Conservation (phyloP, 1,140 invertebrate genomes). For the Oedothorax gibbosus region DNA sequence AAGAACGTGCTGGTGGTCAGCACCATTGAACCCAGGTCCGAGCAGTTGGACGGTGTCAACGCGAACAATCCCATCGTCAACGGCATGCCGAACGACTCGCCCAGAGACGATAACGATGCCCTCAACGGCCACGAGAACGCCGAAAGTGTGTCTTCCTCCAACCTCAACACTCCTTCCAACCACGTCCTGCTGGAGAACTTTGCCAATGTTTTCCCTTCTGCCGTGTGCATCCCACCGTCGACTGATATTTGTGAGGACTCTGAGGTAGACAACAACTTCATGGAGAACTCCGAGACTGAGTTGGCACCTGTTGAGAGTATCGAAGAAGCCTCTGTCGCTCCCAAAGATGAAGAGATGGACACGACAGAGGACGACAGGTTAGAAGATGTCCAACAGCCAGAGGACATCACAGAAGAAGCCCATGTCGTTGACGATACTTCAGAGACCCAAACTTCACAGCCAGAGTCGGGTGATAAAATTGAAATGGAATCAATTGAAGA, state of each 20-base stretch:
- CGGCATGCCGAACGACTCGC: slow-evolving; percentile 45
- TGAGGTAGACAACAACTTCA: slow-evolving; percentile 39
- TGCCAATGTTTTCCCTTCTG: slow-evolving; percentile 56
- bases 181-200: slow-evolving; percentile 52
- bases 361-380: slow-evolving; percentile 3
- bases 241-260: slow-evolving; percentile 40
- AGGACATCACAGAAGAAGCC: slow-evolving; percentile 2
- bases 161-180: slow-evolving; percentile 26
- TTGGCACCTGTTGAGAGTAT: slow-evolving; percentile 6
- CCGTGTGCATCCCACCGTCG: slow-evolving; percentile 40
- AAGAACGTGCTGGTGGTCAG: slow-evolving; percentile 96
- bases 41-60: slow-evolving; percentile 15
- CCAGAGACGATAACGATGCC: slow-evolving; percentile 44
- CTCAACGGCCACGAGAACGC: slow-evolving; percentile 23
- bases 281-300: slow-evolving; percentile 33
- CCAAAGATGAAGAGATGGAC: slow-evolving; percentile 31
- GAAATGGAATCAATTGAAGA: neutral
- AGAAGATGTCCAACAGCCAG: neutral
- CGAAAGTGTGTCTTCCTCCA: slow-evolving; percentile 30
- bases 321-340: neutral
- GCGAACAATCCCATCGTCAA: slow-evolving; percentile 38
- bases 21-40: slow-evolving; percentile 86
- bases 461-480: neutral
- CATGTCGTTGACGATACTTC: neutral
- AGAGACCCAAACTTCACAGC: neutral